A percentile compares a stretch with the other conserved stretches of the same genome.
These are phyloP conservation scores for Hecatera dysodea DNA, from an alignment of 2,888 invertebrate species.

Conservation along the genomic window DNA sequence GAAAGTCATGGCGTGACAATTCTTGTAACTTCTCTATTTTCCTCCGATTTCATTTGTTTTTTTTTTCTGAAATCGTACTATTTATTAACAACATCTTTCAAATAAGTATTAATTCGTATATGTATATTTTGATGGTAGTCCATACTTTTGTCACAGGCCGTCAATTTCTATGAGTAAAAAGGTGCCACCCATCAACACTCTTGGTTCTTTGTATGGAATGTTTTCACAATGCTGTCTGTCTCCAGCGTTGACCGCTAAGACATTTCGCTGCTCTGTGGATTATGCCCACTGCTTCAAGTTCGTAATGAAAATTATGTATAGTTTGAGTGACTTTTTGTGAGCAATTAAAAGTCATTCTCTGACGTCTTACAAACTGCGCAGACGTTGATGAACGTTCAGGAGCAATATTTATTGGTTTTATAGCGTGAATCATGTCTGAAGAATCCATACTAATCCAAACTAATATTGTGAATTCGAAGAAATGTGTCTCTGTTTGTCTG, in stretches of 20 bases:
- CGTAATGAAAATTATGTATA: conserved; percentile 56
- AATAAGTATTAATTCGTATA: too few relatives aligned
- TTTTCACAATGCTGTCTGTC: neutral
- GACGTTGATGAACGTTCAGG: conserved; percentile 76
- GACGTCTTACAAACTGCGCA: conserved; percentile 78
- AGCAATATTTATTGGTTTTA: conserved; percentile 71
- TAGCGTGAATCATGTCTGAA: conserved; percentile 52
- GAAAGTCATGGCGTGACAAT: too few relatives aligned
- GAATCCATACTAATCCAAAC: conserved; percentile 35
- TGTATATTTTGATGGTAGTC: too few relatives aligned
- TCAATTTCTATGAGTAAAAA: too few relatives aligned
- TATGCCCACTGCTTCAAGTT: conserved; percentile 39
- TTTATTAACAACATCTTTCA: too few relatives aligned
- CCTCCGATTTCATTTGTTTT: too few relatives aligned
- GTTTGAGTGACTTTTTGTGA: conserved; percentile 71
- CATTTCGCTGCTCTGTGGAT: neutral
- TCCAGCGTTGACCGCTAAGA: neutral
- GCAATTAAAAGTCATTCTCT: conserved; percentile 82
- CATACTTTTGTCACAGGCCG: too few relatives aligned
- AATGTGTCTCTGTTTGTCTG: neutral
- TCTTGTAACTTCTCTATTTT: too few relatives aligned
- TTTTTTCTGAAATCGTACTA: too few relatives aligned
- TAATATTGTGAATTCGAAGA: conserved; percentile 1
- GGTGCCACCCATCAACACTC: too few relatives aligned
- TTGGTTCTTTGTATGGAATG: neutral